Conservation (phyloP, 2,888 invertebrate species). For the Anthophora plumipes region DNA sequence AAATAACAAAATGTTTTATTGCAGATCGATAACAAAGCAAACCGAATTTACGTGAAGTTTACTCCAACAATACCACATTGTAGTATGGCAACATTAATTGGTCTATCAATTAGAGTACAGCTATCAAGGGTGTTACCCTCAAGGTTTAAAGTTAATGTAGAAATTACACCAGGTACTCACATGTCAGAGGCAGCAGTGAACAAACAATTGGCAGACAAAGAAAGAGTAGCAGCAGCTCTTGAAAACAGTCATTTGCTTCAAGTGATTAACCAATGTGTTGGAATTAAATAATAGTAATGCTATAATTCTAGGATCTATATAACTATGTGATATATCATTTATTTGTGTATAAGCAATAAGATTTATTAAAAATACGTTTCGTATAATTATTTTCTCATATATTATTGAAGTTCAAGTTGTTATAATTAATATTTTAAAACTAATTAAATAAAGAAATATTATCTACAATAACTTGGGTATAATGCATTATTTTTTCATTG, state of each 20-base stretch:
- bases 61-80: conserved; percentile 99
- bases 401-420: conserved; percentile 10
- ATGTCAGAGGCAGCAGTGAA: conserved; percentile 97
- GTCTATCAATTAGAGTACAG: conserved; percentile 96
- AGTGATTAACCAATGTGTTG: conserved; percentile 97
- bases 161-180: conserved; percentile 96
- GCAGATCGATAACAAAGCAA: conserved; percentile 90
- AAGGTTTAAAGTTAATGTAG: conserved; percentile 94
- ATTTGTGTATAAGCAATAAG: not conserved
- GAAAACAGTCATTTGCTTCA: conserved; percentile 96
- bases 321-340: not conserved
- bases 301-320: not conserved
- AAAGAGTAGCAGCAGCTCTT: conserved; percentile 97
- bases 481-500: conserved; percentile 85
- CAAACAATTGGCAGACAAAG: conserved; percentile 99
- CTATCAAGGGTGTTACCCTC: conserved; percentile 93
- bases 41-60: conserved; percentile 91
- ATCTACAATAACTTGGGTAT: conserved; percentile 25
- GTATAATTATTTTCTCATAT: conserved; percentile 7
- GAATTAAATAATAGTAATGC: conserved; percentile 40
- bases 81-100: conserved; percentile 98
- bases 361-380: not conserved
- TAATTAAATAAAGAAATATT: conserved; percentile 28
- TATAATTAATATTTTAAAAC: not conserved
- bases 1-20: conserved; percentile 46